A percentile compares a stretch with the other conserved stretches of the same genome.
Evolutionary conservation across 2,113 vertebrate genomes (phyloP).

Genomic region (Amphiprion ocellaris): DNA sequence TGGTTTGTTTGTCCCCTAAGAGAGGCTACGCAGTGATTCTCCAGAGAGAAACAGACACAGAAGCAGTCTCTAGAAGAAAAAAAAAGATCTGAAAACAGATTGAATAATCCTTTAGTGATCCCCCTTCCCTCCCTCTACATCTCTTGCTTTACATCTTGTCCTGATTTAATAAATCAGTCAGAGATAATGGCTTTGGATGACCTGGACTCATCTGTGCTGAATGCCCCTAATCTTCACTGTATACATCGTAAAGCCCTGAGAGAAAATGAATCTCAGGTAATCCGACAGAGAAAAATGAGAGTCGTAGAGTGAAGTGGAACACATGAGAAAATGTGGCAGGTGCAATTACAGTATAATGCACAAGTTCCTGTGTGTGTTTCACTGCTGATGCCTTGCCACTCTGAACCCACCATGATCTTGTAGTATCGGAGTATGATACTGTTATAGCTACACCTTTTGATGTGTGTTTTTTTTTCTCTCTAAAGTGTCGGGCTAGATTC

Average conservation of each 20-base stretch:
- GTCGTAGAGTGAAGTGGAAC: slow-evolving; percentile 18
- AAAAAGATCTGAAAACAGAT: not conserved
- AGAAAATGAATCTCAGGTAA: slow-evolving; percentile 31
- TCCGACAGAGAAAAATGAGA: slow-evolving; percentile 20
- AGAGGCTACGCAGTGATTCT: slow-evolving; percentile 33
- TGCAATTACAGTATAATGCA: slow-evolving; percentile 15
- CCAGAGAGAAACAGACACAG: not conserved
- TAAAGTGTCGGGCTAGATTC: not conserved
- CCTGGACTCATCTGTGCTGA: slow-evolving; percentile 15
- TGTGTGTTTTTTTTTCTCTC: not conserved
- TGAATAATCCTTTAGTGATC: not conserved
- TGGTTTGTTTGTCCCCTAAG: slow-evolving; percentile 56
- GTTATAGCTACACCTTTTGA: not conserved
- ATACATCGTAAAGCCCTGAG: slow-evolving; percentile 1
- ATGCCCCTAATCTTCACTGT: slow-evolving; percentile 1
- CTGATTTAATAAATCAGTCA: slow-evolving; percentile 15
- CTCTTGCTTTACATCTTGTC: not conserved
- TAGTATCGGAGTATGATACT: not conserved
- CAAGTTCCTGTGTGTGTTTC: slow-evolving; percentile 23
- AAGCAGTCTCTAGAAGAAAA: not conserved
- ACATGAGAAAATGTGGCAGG: slow-evolving; percentile 46
- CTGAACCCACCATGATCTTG: not conserved
- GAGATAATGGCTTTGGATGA: slow-evolving; percentile 8
- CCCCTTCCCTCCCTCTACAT: not conserved
- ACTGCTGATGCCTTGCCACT: slow-evolving; percentile 53